Conservation (phyloP, 2,113 vertebrate species). For the Perognathus longimembris region DNA sequence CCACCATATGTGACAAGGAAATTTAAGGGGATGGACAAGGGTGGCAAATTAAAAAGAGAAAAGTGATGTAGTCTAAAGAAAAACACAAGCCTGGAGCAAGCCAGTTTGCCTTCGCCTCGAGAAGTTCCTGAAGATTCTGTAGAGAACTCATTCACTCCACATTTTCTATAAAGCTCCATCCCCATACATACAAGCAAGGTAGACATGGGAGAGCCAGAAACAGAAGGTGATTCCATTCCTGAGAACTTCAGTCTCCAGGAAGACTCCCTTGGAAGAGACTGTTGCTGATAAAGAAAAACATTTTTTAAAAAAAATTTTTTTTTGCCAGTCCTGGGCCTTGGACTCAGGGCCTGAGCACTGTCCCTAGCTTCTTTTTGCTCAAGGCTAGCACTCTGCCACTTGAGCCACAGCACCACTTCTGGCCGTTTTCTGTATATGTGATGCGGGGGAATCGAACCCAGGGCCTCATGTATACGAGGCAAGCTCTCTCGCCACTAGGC, state of each 20-base stretch:
- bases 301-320: too few relatives aligned
- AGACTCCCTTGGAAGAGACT: neutral
- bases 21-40: neutral
- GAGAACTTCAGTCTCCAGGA: neutral
- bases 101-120: neutral
- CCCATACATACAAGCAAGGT: neutral
- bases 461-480: too few relatives aligned
- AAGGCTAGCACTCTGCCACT: too few relatives aligned
- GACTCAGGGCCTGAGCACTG: too few relatives aligned
- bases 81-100: neutral
- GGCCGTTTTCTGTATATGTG: too few relatives aligned
- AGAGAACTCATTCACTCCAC: too few relatives aligned
- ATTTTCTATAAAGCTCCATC: neutral
- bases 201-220: neutral
- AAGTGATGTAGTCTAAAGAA: neutral
- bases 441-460: too few relatives aligned
- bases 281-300: too few relatives aligned
- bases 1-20: neutral
- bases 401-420: too few relatives aligned
- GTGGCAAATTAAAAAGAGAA: neutral
- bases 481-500: too few relatives aligned
- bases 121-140: neutral
- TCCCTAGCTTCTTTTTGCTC: too few relatives aligned
- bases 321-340: too few relatives aligned
- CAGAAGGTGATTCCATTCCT: neutral